Conservation (phyloP, 2,113 vertebrate genomes). For the Apteryx mantelli region DNA sequence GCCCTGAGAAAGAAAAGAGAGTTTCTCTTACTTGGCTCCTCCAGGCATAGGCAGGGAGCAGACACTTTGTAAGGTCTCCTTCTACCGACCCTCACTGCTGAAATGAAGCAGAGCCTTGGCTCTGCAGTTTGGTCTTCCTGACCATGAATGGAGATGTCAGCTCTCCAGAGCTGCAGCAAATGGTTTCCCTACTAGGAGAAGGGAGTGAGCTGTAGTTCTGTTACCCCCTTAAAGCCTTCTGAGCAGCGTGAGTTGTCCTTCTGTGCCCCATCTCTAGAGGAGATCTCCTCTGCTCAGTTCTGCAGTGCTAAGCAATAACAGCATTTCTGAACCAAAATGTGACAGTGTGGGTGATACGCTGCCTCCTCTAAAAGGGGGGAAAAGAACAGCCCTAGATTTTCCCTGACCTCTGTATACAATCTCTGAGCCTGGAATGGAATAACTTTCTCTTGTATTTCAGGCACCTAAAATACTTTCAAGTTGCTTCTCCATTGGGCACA, state of each 20-base stretch:
- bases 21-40: neutral
- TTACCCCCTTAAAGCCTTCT: neutral
- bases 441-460: neutral
- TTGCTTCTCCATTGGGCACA: neutral
- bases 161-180: neutral
- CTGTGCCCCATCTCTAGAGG: neutral
- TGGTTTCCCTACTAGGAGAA: neutral
- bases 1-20: neutral
- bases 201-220: neutral
- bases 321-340: neutral
- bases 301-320: neutral
- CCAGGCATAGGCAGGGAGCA: fast-evolving
- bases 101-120: neutral
- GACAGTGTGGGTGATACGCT: neutral
- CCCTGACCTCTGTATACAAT: neutral
- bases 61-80: neutral
- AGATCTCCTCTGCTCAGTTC: neutral
- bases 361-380: neutral
- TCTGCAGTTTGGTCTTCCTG: neutral
- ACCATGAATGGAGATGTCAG: neutral
- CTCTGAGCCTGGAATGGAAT: neutral
- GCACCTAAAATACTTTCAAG: neutral
- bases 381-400: neutral
- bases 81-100: neutral
- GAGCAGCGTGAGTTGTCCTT: neutral